These are phyloP conservation scores for Pantherophis alleghaniensis DNA, from an alignment of 2,797 vertebrate genomes.

Conservation along the genomic window DNA sequence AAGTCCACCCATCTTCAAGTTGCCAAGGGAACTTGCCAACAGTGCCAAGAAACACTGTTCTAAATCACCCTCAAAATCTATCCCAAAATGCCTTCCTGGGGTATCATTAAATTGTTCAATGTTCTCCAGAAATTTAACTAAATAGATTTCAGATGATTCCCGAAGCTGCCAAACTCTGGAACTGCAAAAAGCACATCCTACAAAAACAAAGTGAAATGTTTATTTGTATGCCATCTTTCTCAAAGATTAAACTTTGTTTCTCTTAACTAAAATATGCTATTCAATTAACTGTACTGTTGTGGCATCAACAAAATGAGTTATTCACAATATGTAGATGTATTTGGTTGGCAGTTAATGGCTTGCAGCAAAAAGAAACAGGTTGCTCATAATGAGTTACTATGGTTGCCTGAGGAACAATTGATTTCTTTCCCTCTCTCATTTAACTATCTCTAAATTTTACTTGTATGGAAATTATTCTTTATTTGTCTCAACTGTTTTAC, in stretches of 20 bases:
- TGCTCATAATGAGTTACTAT: slow-evolving; percentile 34
- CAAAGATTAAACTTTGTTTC: slow-evolving; percentile 1
- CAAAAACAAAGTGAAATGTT: slow-evolving; percentile 18
- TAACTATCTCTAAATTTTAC: slow-evolving; percentile 27
- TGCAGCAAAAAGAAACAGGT: slow-evolving; percentile 36
- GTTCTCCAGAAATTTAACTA: slow-evolving; percentile 75
- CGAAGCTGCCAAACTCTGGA: slow-evolving; percentile 71
- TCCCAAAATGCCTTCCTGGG: slow-evolving; percentile 77
- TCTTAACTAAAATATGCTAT: slow-evolving; percentile 38
- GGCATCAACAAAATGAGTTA: slow-evolving; percentile 40
- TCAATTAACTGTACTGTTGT: slow-evolving; percentile 25
- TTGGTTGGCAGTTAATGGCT: slow-evolving; percentile 47
- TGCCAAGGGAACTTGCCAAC: too few relatives aligned
- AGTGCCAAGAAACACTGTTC: not conserved
- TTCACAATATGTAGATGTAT: not conserved
- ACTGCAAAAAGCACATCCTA: slow-evolving; percentile 72
- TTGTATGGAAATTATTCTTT: slow-evolving; percentile 18
- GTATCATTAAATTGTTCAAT: slow-evolving; percentile 74
- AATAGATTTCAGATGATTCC: slow-evolving; percentile 73
- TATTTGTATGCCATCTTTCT: slow-evolving; percentile 12
- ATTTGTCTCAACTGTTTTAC: slow-evolving; percentile 12
- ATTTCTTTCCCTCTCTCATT: not conserved
- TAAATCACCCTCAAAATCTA: slow-evolving; percentile 30
- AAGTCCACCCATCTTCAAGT: too few relatives aligned
- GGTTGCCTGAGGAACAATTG: slow-evolving; percentile 23